These are phyloP conservation scores for Zaprionus nigranus DNA, from an alignment of 1,140 invertebrate species.

Conservation along the genomic window DNA sequence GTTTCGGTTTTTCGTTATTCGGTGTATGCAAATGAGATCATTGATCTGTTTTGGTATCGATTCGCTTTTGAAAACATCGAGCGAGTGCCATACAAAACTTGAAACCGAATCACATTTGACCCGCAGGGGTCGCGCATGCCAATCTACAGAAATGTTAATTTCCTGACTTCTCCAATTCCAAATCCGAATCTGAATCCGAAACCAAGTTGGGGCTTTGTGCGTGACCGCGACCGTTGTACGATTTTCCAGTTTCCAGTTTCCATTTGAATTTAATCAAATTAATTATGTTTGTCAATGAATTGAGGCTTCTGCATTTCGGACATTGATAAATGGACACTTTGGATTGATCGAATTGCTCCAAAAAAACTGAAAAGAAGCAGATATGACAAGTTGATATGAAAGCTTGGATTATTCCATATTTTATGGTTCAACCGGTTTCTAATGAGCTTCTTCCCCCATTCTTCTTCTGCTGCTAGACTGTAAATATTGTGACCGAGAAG, in stretches of 20 bases:
- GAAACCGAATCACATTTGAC: slow-evolving; percentile 81
- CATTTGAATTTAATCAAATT: slow-evolving; percentile 82
- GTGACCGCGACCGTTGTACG: slow-evolving; percentile 55
- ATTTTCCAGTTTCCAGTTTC: slow-evolving; percentile 42
- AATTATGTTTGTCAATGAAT: slow-evolving; percentile 77
- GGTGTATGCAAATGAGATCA: slow-evolving; percentile 79
- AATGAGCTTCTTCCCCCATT: background rate
- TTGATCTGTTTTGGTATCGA: slow-evolving; percentile 82
- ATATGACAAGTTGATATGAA: slow-evolving; percentile 40
- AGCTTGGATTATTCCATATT: slow-evolving; percentile 64
- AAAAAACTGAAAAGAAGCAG: slow-evolving; percentile 29
- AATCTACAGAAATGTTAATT: slow-evolving; percentile 78
- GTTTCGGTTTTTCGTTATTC: slow-evolving; percentile 23
- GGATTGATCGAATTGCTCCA: slow-evolving; percentile 63
- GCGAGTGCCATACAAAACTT: slow-evolving; percentile 56
- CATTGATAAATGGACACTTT: slow-evolving; percentile 79
- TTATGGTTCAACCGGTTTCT: slow-evolving; percentile 62
- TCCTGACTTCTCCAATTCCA: slow-evolving; percentile 30
- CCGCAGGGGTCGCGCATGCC: slow-evolving; percentile 75
- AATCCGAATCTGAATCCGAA: slow-evolving; percentile 30
- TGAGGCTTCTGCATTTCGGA: slow-evolving; percentile 55
- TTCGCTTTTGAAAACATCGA: slow-evolving; percentile 73
- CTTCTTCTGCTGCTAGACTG: background rate
- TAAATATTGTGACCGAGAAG: slow-evolving; percentile 55
- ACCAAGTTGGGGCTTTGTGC: slow-evolving; percentile 41